A percentile compares a stretch with the other conserved stretches of the same genome.
Conservation (phyloP, 2,113 vertebrate genomes). For the Rhabdornis inornatus region DNA sequence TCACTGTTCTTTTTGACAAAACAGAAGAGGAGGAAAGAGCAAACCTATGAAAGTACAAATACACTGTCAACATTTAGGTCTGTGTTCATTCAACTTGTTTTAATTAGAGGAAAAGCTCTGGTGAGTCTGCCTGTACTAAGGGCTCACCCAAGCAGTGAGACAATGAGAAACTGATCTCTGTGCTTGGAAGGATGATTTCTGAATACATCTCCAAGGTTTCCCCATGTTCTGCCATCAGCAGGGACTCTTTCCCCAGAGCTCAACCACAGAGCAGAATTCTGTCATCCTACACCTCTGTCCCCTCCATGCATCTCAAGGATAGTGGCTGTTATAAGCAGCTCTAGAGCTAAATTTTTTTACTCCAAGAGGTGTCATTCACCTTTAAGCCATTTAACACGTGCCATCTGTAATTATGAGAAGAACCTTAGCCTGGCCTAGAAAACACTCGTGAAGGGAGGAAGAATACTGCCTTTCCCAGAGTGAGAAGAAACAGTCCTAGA, state of each 20-base stretch:
- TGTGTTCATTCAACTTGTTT: neutral
- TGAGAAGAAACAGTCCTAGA: neutral
- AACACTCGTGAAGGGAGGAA: neutral
- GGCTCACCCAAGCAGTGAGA: neutral
- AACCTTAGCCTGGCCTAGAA: neutral
- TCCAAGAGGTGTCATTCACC: neutral
- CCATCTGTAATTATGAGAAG: neutral
- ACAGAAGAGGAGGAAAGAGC: neutral
- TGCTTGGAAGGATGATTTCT: neutral
- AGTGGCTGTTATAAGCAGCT: neutral
- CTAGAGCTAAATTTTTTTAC: neutral
- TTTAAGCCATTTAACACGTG: neutral
- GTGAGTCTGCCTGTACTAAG: neutral
- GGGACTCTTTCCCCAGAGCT: rapidly evolving
- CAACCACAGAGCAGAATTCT: neutral
- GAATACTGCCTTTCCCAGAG: neutral
- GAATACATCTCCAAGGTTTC: neutral
- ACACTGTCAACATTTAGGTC: neutral
- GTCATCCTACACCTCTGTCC: neutral
- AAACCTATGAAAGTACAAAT: neutral
- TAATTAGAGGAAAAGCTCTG: neutral
- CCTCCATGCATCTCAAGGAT: neutral
- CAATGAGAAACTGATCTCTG: neutral
- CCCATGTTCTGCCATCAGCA: neutral
- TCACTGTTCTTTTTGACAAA: neutral